These are phyloP conservation scores for Psephotus haematonotus DNA, from an alignment of 2,113 vertebrate genomes.

Conservation along the genomic window DNA sequence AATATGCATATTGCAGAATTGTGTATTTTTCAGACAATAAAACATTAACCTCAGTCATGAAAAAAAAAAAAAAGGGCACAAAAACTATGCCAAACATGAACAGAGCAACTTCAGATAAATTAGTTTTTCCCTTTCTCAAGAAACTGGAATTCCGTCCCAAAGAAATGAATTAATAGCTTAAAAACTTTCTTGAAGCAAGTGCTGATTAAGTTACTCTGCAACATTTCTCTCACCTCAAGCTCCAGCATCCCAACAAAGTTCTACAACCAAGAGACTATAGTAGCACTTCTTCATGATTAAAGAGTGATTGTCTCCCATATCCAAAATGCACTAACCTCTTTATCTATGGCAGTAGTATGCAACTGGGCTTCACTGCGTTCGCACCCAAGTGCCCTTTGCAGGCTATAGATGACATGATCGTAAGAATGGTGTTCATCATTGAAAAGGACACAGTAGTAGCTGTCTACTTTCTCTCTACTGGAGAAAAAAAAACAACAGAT, in stretches of 20 bases:
- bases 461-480: constrained; percentile 80
- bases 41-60: background rate
- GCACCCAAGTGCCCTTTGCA: constrained; percentile 90
- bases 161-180: background rate
- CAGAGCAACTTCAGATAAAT: background rate
- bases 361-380: constrained; percentile 86
- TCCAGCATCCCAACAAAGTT: background rate
- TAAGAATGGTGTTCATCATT: constrained; percentile 99
- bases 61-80: background rate
- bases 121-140: background rate
- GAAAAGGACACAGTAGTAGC: constrained; percentile 94
- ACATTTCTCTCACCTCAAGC: background rate
- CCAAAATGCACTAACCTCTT: constrained; percentile 82
- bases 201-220: background rate
- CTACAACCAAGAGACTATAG: background rate
- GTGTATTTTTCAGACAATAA: background rate
- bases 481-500: background rate
- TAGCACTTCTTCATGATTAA: background rate
- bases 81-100: background rate
- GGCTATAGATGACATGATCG: constrained; percentile 94
- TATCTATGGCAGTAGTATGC: constrained; percentile 91
- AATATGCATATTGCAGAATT: background rate
- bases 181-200: background rate
- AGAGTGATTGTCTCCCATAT: background rate
- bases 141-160: background rate